Conservation (phyloP, 53 echinoderm and acorn worm genomes). For the Hippasteria phrygiana region DNA sequence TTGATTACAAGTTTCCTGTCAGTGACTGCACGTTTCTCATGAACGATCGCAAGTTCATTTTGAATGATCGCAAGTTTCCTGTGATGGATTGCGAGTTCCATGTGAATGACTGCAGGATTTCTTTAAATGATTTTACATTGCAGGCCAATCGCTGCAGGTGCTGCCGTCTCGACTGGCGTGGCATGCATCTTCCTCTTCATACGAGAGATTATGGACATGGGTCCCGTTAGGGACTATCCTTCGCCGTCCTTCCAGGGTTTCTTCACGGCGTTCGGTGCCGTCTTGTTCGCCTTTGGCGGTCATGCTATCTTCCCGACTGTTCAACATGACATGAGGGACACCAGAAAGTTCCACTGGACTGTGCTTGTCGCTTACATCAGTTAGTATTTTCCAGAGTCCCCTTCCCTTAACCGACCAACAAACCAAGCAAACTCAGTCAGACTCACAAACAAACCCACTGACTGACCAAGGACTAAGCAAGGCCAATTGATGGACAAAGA, state of each 20-base stretch:
- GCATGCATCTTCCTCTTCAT: slow-evolving; percentile 83
- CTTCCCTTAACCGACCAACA: too few relatives aligned
- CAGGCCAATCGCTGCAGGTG: slow-evolving; percentile 90
- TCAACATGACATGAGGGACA: slow-evolving; percentile 93
- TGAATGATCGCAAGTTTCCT: too few relatives aligned
- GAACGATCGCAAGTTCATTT: too few relatives aligned
- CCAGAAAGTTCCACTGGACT: slow-evolving; percentile 75
- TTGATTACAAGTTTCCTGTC: too few relatives aligned
- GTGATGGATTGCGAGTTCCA: too few relatives aligned
- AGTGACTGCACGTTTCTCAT: too few relatives aligned
- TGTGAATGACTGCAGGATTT: background rate
- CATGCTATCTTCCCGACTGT: slow-evolving; percentile 95
- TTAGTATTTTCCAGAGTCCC: background rate
- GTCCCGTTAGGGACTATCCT: background rate
- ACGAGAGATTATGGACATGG: slow-evolving; percentile 76
- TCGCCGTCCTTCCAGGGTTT: slow-evolving; percentile 73
- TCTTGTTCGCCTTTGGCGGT: slow-evolving; percentile 96
- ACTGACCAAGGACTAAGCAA: too few relatives aligned
- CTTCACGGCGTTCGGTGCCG: slow-evolving; percentile 91
- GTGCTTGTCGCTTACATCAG: slow-evolving; percentile 79
- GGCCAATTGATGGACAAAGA: too few relatives aligned
- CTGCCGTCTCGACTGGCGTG: slow-evolving; percentile 71
- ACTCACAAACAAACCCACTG: too few relatives aligned
- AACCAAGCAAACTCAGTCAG: too few relatives aligned
- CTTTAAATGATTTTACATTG: background rate